Evolutionary conservation across 2,113 vertebrate genomes (phyloP).

Genomic region (Catharus minimus): DNA sequence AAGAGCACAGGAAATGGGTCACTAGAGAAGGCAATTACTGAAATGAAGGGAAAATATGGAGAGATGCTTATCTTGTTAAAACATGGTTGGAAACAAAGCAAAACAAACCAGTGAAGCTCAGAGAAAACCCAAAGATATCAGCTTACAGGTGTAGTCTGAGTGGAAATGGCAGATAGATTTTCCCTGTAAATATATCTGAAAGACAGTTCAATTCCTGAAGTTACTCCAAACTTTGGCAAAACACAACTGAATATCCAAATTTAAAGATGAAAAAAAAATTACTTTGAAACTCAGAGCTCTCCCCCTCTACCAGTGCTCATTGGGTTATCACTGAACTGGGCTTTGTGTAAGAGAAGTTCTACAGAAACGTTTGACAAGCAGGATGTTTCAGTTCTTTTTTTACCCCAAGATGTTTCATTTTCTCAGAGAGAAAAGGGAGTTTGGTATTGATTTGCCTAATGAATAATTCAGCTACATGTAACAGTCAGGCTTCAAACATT

Average conservation of each 20-base stretch:
- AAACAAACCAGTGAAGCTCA: background rate
- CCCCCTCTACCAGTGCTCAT: background rate
- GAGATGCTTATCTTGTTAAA: constrained; percentile 49
- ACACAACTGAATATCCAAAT: background rate
- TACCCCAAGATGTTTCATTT: background rate
- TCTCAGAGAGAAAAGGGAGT: background rate
- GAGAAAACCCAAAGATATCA: constrained; percentile 12
- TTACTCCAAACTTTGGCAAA: background rate
- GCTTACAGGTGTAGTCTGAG: constrained; percentile 17
- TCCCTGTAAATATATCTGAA: background rate
- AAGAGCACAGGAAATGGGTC: constrained; percentile 12
- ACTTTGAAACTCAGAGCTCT: background rate
- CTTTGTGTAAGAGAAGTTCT: background rate
- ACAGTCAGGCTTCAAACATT: background rate
- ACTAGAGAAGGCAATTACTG: constrained; percentile 32
- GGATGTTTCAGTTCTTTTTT: background rate
- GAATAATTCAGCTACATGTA: accelerated
- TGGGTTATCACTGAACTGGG: background rate
- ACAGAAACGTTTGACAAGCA: background rate
- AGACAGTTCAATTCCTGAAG: background rate
- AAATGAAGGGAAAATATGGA: constrained; percentile 6
- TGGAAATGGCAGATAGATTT: background rate
- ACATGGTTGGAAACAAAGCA: constrained; percentile 23
- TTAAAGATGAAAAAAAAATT: background rate
- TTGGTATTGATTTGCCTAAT: background rate